Evolutionary conservation across 2,888 invertebrate species (phyloP).

Genomic region (Rhingia rostrata): DNA sequence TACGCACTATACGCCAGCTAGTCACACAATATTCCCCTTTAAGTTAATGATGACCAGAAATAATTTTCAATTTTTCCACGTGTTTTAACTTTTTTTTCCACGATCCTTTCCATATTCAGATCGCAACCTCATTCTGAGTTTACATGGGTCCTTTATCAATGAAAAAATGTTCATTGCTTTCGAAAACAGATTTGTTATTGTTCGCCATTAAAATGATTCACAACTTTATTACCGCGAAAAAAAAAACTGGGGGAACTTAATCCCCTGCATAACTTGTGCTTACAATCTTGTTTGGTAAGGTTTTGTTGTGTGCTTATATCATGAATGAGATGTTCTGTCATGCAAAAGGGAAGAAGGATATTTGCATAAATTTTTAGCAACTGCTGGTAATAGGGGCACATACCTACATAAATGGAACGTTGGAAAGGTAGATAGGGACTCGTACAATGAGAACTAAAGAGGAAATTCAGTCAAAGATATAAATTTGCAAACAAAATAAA

Average conservation of each 20-base stretch:
- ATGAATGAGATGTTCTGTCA: too few relatives aligned
- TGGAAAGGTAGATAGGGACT: too few relatives aligned
- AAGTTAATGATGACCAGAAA: too few relatives aligned
- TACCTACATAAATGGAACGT: too few relatives aligned
- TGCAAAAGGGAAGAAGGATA: too few relatives aligned
- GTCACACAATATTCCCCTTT: too few relatives aligned
- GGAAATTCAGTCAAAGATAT: too few relatives aligned
- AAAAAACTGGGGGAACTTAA: not conserved
- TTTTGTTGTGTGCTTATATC: not conserved
- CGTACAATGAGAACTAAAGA: too few relatives aligned
- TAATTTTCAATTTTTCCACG: not conserved
- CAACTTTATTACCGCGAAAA: slow-evolving; percentile 14
- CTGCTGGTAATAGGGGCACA: too few relatives aligned
- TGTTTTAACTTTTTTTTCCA: not conserved
- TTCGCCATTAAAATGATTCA: not conserved
- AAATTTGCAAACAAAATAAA: too few relatives aligned
- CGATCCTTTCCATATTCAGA: slow-evolving; percentile 12
- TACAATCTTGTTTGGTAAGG: not conserved
- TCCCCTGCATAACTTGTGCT: not conserved
- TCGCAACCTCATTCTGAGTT: not conserved
- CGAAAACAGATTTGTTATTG: slow-evolving; percentile 16
- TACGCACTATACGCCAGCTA: too few relatives aligned
- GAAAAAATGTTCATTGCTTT: slow-evolving; percentile 38
- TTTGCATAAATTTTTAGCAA: too few relatives aligned
- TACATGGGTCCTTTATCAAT: not conserved